Evolutionary conservation across 2,797 vertebrate genomes (phyloP).

Genomic region (Silurus lanzhouensis): DNA sequence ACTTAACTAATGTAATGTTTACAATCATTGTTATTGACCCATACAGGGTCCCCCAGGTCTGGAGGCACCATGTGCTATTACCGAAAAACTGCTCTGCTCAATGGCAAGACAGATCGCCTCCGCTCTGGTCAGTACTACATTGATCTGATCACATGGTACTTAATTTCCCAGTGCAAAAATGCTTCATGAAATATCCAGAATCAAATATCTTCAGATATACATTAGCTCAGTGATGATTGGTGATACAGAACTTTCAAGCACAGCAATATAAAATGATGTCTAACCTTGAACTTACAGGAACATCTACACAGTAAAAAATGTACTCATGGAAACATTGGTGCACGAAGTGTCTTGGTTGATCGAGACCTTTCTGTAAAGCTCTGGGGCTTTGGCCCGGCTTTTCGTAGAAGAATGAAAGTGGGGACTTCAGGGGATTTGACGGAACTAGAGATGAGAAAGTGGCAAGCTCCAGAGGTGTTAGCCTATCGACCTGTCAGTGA

Average conservation of each 20-base stretch:
- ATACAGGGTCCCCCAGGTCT: conserved; percentile 72
- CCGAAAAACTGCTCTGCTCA: conserved; percentile 85
- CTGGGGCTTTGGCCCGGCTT: conserved; percentile 81
- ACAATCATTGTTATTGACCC: not conserved
- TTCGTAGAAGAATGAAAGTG: conserved; percentile 61
- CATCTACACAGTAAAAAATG: conserved; percentile 80
- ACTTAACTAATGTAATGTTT: not conserved
- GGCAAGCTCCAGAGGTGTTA: conserved; percentile 89
- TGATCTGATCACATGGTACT: not conserved
- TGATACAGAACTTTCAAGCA: not conserved
- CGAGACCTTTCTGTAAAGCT: conserved; percentile 81
- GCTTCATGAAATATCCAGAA: not conserved
- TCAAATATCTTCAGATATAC: not conserved
- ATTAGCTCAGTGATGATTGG: not conserved
- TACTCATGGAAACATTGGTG: conserved; percentile 86
- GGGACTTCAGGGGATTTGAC: conserved; percentile 30
- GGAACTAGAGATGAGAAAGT: conserved; percentile 74
- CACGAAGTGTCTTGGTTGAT: conserved; percentile 84
- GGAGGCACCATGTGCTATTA: conserved; percentile 76
- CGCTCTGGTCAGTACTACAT: conserved; percentile 82
- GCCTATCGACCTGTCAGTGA: conserved; percentile 67
- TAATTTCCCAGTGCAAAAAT: not conserved
- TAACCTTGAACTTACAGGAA: conserved; percentile 68
- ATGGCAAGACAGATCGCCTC: conserved; percentile 84
- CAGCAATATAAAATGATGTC: not conserved